Base-by-base conservation (phyloP, 2,888 invertebrate genomes). In the Tyria jacobaeae region DNA sequence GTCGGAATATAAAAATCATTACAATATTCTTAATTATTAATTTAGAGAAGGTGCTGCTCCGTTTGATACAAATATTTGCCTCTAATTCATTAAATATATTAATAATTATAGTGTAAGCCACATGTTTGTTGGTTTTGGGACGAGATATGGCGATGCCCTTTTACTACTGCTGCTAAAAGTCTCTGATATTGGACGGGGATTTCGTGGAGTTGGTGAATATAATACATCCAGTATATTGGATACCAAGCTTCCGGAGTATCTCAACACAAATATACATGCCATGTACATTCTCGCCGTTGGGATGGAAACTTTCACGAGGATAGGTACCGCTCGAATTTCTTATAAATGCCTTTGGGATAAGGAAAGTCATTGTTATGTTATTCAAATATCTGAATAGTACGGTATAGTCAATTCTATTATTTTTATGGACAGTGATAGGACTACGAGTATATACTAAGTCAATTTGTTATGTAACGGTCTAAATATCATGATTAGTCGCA, bases 201-300 rank as follows among this genome's bases (percentile, higher is more conserved):
- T 53, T 59, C 25, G 37, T 53, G 37, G 35, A 34, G 37, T 17
- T 35, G 17, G 52, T 48, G 17, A 14, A 47, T 35, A 24, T 54
- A 54, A 47, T 39, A 25, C 7, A 37, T 15, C 7, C 14, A 31
- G 3, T 25, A 48, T 54, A 49, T 60, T 49, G 39, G 24, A 21
- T 37, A 31, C 14, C 41, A 15, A 49, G 52, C 34, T 54, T 49
- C 24, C n/a, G 41, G 39, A 50, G 24, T 25, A 54, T 39, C 24
- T 34, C 34, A 49, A 50, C 49, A 54, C 27, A 60, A 39, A 34
- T 52, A 51, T 44, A 52, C 57, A 21, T 55, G 39, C 50, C 34
- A 50, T 12, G 60, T 49, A 50, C 55, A 41, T 60, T 41, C 41
- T 24, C 14, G n/a, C 15, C 21, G 48, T 27, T 53, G 37, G 17